Base-by-base conservation (phyloP, 2,888 invertebrate species). In the Mycogona germanica region DNA sequence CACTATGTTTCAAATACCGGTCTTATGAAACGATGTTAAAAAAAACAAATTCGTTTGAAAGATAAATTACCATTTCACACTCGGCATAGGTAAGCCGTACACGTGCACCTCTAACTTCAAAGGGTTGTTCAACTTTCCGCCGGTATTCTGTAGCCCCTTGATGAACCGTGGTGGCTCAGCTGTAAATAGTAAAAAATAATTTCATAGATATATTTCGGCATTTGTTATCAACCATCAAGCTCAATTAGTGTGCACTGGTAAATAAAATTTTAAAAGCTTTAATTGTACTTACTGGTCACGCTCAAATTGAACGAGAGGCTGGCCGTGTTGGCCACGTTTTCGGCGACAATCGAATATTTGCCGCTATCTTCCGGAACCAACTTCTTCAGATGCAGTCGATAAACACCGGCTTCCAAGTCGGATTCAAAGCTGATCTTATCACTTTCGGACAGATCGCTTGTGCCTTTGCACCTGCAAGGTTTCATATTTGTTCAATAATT, bases 311-410 rank as follows among this genome's bases (percentile, higher is more conserved):
- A 57, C 23, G 55, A 21, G 17, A 42, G 76, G 23, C 75, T 74
- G 2, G 79, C 75, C 64, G 85, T 82, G 0, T 88, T 89, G 58
- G 82, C 74, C 58, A 80, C 80, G 66, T 89, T 91, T 53, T 76
- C 79, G 6, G 88, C 91, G 0, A 76, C 77, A 38, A 91, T 75
- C 1, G 79, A 80, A 67, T 92, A 92, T 1, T 76, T 75, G 0
- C 88, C 91, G 17, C 76, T 82, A 65, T 93, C 89, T 2, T 78
- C 77, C 26, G 82, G 70, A 26, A 77, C 74, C 0, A 84, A 78
- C 28, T 79, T 77, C 63, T 81, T 81, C 58, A 93, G 78, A 9
- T 78, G 73, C 48, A 93, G 73, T 63, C 80, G 80, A 68, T 81
- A 82, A 5, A 74, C 76, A 62, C 58, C 59, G 35, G 55, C 56